phyloP scores from a whole-genome alignment of 2,888 invertebrate species.

The Pterostichus madidus region DNA sequence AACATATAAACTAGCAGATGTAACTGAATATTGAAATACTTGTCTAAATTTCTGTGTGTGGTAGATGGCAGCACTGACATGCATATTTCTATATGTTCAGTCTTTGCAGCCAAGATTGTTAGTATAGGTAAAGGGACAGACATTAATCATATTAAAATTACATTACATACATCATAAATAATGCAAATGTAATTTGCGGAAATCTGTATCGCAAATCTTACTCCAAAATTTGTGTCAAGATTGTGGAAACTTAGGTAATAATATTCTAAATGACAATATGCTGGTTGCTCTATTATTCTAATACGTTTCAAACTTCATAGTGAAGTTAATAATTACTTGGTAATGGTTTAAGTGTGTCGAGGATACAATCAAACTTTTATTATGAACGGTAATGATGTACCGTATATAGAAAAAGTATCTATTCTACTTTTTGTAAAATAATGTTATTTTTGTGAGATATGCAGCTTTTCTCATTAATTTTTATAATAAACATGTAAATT shows the following conservation, averaged over 20 bases:
- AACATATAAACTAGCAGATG: too few relatives aligned
- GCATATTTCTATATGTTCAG: neutral
- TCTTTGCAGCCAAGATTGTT: neutral
- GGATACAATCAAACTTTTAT: neutral
- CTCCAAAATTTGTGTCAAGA: slow-evolving; percentile 21
- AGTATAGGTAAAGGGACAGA: neutral
- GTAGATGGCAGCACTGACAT: neutral
- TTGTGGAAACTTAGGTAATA: neutral
- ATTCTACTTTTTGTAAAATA: too few relatives aligned
- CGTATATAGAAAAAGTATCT: too few relatives aligned
- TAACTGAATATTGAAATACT: too few relatives aligned
- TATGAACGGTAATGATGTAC: neutral
- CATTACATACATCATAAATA: slow-evolving; percentile 39
- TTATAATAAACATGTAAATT: too few relatives aligned
- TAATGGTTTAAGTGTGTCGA: neutral
- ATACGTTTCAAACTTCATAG: neutral
- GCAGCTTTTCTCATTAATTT: too few relatives aligned
- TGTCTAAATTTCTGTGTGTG: neutral
- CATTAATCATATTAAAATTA: slow-evolving; percentile 39
- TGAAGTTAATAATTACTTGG: neutral
- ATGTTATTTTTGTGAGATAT: too few relatives aligned
- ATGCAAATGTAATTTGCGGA: slow-evolving; percentile 37
- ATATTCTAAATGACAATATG: slow-evolving; percentile 29
- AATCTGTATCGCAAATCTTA: slow-evolving; percentile 26
- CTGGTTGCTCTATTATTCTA: neutral